Conservation (phyloP, 2,888 invertebrate species). For the Lamellibrachia satsuma region DNA sequence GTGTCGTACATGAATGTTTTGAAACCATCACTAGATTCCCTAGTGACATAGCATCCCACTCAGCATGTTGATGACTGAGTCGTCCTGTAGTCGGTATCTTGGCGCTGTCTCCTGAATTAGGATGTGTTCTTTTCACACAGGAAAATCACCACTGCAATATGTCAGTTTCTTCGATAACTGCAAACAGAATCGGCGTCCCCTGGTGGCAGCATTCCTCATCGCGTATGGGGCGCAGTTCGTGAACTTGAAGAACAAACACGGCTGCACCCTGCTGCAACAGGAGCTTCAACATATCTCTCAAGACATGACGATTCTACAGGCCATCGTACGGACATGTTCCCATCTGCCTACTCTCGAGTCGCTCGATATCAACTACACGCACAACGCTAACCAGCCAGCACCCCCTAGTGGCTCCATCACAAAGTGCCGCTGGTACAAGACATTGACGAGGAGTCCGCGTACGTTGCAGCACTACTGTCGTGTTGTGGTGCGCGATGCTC, state of each 20-base stretch:
- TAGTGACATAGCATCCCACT: too few species aligned
- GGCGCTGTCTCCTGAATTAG: neutral
- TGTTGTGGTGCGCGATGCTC: slow-evolving; percentile 50
- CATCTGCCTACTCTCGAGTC: slow-evolving; percentile 50
- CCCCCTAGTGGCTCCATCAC: slow-evolving; percentile 29
- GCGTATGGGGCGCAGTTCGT: slow-evolving; percentile 56
- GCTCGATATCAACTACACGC: slow-evolving; percentile 42
- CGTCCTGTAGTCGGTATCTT: neutral
- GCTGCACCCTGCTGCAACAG: slow-evolving; percentile 51
- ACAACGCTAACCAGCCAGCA: slow-evolving; percentile 25
- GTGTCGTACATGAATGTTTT: too few species aligned
- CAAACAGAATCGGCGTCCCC: slow-evolving; percentile 52
- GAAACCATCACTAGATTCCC: too few species aligned
- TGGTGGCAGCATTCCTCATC: slow-evolving; percentile 57
- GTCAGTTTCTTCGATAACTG: slow-evolving; percentile 56
- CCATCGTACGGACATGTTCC: slow-evolving; percentile 53
- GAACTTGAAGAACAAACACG: slow-evolving; percentile 52
- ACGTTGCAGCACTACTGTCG: slow-evolving; percentile 60
- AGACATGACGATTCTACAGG: slow-evolving; percentile 38
- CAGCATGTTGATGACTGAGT: neutral
- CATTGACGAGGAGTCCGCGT: slow-evolving; percentile 51
- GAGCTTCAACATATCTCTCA: slow-evolving; percentile 49
- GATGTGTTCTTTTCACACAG: slow-evolving; percentile 43
- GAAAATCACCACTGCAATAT: slow-evolving; percentile 58
- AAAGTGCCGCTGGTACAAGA: slow-evolving; percentile 55